Percentiles rank a stretch among this genome's conserved stretches.
Conservation (phyloP, 2,888 invertebrate genomes). For the Mechanitis messenoides region DNA sequence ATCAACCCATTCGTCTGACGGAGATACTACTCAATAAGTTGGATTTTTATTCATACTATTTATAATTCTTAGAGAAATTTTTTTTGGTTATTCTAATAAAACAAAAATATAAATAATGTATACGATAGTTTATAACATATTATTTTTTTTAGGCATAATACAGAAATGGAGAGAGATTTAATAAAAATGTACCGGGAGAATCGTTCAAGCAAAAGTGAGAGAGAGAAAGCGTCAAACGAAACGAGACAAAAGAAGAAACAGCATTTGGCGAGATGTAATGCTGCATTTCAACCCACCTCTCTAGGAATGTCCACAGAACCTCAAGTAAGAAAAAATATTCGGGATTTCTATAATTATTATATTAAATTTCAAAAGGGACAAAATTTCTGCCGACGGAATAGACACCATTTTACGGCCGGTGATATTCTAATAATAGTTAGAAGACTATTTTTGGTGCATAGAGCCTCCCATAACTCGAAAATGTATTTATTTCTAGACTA, state of each 20-base stretch:
- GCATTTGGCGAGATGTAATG: slow-evolving; percentile 61
- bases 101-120: neutral
- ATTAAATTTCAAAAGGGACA: no score
- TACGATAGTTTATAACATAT: neutral
- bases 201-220: slow-evolving; percentile 57
- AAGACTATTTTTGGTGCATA: no score
- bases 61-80: neutral
- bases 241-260: slow-evolving; percentile 67
- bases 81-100: neutral
- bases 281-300: slow-evolving; percentile 47
- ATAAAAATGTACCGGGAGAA: slow-evolving; percentile 81
- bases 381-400: no score
- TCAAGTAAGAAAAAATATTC: slow-evolving; percentile 23
- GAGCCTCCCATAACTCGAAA: no score
- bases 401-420: no score
- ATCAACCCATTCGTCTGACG: slow-evolving; percentile 41
- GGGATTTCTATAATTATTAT: no score
- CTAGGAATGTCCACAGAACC: slow-evolving; percentile 26
- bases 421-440: no score
- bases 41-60: slow-evolving; percentile 28
- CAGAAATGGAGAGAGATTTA: slow-evolving; percentile 88
- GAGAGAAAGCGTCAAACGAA: slow-evolving; percentile 40
- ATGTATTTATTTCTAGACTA: no score
- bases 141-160: slow-evolving; percentile 79
- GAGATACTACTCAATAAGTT: slow-evolving; percentile 50